Conservation (phyloP, 2,888 invertebrate genomes). For the Metacarcinus magister region DNA sequence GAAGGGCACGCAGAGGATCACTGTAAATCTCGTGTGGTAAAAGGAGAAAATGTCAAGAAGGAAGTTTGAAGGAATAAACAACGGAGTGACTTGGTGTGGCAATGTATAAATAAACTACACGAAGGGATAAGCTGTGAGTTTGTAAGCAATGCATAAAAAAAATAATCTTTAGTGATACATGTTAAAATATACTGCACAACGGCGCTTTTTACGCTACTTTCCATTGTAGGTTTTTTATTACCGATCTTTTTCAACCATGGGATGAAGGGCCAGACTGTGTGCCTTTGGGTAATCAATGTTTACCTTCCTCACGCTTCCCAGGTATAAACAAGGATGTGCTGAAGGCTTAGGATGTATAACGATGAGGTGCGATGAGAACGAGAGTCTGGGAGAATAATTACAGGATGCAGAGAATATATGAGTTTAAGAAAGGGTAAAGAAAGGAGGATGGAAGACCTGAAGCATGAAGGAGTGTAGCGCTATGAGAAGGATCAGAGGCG, state of each 20-base stretch:
- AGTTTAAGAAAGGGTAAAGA: not conserved
- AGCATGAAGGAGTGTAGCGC: constrained; percentile 38
- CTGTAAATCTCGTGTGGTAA: not conserved
- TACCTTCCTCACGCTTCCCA: too few relatives aligned
- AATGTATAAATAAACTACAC: not conserved
- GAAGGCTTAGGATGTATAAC: too few relatives aligned
- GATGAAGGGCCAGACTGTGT: too few relatives aligned
- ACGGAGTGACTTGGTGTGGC: not conserved
- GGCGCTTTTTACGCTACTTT: too few relatives aligned
- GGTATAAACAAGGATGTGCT: too few relatives aligned
- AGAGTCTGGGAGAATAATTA: not conserved
- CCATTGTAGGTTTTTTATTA: too few relatives aligned
- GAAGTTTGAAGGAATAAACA: constrained; percentile 38
- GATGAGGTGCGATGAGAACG: too few relatives aligned
- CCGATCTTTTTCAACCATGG: too few relatives aligned
- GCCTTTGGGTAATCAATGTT: too few relatives aligned
- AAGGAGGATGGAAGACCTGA: not conserved
- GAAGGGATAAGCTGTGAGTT: not conserved
- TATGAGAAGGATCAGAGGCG: constrained; percentile 50
- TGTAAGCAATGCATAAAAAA: too few relatives aligned
- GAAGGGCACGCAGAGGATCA: not conserved
- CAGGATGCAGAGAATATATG: not conserved
- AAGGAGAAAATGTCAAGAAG: not conserved
- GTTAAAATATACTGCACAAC: too few relatives aligned
- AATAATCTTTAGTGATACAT: too few relatives aligned